phyloP scores from a whole-genome alignment of 2,797 vertebrate species.

The Iguana delicatissima region DNA sequence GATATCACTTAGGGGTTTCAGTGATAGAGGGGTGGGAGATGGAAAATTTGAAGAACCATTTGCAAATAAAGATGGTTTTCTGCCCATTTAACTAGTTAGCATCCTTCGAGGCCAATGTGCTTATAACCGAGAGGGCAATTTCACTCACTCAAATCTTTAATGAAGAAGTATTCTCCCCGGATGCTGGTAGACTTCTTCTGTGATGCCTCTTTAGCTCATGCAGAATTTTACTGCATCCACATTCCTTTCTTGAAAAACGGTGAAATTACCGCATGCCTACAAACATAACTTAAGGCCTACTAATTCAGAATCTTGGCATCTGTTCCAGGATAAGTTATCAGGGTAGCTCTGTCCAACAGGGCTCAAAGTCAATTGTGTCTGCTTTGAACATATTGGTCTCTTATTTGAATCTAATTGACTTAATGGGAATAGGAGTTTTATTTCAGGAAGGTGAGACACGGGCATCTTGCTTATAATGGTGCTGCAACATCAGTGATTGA shows the following conservation, averaged over 20 bases:
- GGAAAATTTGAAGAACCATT: constrained; percentile 20
- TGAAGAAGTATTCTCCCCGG: constrained; percentile 11
- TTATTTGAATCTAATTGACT: neutral
- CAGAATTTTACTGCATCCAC: neutral
- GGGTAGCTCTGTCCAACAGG: neutral
- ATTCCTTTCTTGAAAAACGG: neutral
- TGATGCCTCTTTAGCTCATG: neutral
- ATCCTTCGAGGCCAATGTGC: neutral
- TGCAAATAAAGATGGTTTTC: constrained; percentile 34
- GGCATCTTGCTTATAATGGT: neutral
- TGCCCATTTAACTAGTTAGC: constrained; percentile 14
- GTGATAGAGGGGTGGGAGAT: neutral
- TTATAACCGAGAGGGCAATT: constrained; percentile 8
- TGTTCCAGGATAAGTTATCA: neutral
- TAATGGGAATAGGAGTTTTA: neutral
- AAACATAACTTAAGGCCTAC: neutral
- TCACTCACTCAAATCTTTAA: constrained; percentile 17
- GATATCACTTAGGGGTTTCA: constrained; percentile 32
- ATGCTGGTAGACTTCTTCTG: neutral
- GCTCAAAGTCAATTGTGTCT: neutral
- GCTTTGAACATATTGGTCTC: neutral
- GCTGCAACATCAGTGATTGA: too few species aligned
- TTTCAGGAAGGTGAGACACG: neutral
- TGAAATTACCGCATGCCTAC: neutral
- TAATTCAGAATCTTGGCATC: neutral